Evolutionary conservation across 2,113 vertebrate species (phyloP).

Genomic region (Numenius arquata): DNA sequence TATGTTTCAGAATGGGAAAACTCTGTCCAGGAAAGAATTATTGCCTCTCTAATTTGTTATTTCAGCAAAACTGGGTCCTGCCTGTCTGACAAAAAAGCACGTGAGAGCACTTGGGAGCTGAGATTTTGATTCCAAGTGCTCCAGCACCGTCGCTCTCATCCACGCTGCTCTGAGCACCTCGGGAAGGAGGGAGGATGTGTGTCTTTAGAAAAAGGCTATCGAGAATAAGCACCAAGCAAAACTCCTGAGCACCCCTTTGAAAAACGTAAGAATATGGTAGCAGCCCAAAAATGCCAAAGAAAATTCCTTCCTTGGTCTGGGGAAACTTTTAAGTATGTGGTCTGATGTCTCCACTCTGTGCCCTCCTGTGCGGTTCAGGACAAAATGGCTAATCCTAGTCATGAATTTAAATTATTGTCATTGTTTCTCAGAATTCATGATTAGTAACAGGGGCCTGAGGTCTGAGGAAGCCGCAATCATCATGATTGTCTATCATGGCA

Average conservation of each 20-base stretch:
- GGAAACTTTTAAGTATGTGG: rapidly evolving
- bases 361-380: background rate
- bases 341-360: background rate
- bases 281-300: background rate
- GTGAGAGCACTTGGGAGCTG: background rate
- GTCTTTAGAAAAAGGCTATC: background rate
- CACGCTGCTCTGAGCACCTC: background rate
- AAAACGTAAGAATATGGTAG: background rate
- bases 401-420: background rate
- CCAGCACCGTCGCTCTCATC: background rate
- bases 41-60: background rate
- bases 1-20: background rate
- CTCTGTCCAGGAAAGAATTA: background rate
- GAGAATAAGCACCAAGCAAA: background rate
- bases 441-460: background rate
- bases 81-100: background rate
- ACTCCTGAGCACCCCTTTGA: background rate
- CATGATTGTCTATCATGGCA: background rate
- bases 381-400: background rate
- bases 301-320: background rate
- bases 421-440: background rate
- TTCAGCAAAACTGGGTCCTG: background rate
- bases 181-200: background rate
- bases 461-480: background rate
- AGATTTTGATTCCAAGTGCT: background rate